A percentile compares a stretch with the other conserved stretches of the same genome.
Evolutionary conservation across 2,113 vertebrate species (phyloP).

Genomic region (Morone saxatilis): DNA sequence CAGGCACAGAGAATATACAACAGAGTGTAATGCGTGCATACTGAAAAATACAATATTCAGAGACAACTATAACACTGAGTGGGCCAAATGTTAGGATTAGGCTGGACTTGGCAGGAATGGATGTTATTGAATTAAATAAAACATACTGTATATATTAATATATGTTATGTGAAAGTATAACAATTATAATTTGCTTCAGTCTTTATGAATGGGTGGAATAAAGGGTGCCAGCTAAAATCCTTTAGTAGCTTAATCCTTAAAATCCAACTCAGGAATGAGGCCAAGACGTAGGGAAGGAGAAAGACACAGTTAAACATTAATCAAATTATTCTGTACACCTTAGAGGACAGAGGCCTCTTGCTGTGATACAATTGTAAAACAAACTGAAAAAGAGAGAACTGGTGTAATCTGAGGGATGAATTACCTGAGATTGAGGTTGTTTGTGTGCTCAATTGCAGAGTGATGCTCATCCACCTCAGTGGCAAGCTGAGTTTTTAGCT

Average conservation of each 20-base stretch:
- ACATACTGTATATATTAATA: neutral
- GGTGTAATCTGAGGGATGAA: neutral
- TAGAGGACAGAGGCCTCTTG: neutral
- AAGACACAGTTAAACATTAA: neutral
- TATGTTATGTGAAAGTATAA: neutral
- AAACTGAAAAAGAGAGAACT: neutral
- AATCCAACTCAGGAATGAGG: neutral
- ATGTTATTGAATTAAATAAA: neutral
- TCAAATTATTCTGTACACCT: neutral
- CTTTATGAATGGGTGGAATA: neutral
- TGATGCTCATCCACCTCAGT: constrained; percentile 95
- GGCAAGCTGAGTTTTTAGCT: constrained; percentile 92
- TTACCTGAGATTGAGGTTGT: constrained; percentile 93
- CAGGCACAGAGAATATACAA: neutral
- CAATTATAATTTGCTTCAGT: neutral
- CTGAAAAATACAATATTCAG: neutral
- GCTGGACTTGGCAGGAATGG: neutral
- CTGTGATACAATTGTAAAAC: neutral
- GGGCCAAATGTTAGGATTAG: neutral
- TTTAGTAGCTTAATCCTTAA: neutral
- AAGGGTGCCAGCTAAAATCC: neutral
- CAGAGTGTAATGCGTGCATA: neutral
- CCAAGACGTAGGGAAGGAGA: neutral
- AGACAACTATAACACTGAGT: neutral
- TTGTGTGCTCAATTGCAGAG: constrained; percentile 90